Evolutionary conservation across 2,797 vertebrate species (phyloP).

Genomic region (Lycodopsis pacificus): DNA sequence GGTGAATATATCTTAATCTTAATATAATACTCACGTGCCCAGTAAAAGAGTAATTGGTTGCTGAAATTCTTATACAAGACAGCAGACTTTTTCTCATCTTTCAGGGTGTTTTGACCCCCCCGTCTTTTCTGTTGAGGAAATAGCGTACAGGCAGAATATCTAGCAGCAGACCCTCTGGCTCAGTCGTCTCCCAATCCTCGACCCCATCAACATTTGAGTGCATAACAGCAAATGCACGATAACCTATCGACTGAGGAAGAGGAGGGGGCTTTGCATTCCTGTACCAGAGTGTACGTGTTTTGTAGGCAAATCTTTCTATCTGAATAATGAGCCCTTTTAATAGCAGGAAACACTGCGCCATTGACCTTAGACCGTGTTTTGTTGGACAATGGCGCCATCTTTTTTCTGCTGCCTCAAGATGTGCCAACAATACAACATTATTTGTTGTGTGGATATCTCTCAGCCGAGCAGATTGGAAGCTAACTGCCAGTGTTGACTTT

Average conservation of each 20-base stretch:
- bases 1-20: no score
- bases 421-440: background rate
- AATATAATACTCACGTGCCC: background rate
- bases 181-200: background rate
- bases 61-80: background rate
- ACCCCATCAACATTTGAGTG: background rate
- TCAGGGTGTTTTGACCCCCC: background rate
- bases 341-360: no score
- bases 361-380: no score
- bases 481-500: constrained; percentile 49
- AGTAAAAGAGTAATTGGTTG: background rate
- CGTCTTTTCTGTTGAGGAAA: background rate
- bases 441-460: constrained; percentile 10
- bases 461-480: constrained; percentile 43
- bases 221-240: background rate
- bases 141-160: background rate
- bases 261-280: background rate
- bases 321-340: background rate
- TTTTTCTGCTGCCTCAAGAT: background rate
- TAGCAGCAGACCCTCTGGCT: background rate
- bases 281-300: background rate
- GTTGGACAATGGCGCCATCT: background rate
- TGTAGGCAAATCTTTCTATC: background rate
- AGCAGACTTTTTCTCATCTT: background rate
- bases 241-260: background rate